These are phyloP conservation scores for Hystrix brachyura DNA, from an alignment of 2,113 vertebrate species.

Conservation along the genomic window DNA sequence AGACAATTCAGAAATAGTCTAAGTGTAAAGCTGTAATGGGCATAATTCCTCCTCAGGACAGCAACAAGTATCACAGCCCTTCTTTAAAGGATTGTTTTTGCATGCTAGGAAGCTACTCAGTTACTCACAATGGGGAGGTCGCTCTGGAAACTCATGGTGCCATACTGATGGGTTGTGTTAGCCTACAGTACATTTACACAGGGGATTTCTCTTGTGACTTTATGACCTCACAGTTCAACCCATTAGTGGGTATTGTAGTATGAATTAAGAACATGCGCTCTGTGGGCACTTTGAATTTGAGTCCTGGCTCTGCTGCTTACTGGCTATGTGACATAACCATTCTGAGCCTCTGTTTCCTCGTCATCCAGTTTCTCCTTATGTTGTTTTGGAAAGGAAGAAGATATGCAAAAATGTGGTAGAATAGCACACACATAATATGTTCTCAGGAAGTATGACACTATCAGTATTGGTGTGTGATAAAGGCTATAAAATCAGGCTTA, in stretches of 20 bases:
- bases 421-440: not conserved
- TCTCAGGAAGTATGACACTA: not conserved
- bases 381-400: not conserved
- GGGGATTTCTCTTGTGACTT: not conserved
- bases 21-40: not conserved
- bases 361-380: not conserved
- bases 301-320: not conserved
- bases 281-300: not conserved
- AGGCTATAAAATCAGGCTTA: not conserved
- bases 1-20: not conserved
- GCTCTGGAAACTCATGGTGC: not conserved
- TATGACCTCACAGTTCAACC: not conserved
- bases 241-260: not conserved
- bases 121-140: not conserved
- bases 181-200: not conserved
- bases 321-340: not conserved
- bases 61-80: not conserved
- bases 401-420: not conserved
- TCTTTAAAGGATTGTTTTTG: not conserved
- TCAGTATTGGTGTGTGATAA: not conserved
- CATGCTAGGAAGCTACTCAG: not conserved
- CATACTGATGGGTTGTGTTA: not conserved
- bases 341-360: not conserved
- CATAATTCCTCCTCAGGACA: not conserved
- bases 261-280: not conserved